Evolutionary conservation across 2,797 vertebrate genomes (phyloP).

Genomic region (Ctenopoma kingsleyae): DNA sequence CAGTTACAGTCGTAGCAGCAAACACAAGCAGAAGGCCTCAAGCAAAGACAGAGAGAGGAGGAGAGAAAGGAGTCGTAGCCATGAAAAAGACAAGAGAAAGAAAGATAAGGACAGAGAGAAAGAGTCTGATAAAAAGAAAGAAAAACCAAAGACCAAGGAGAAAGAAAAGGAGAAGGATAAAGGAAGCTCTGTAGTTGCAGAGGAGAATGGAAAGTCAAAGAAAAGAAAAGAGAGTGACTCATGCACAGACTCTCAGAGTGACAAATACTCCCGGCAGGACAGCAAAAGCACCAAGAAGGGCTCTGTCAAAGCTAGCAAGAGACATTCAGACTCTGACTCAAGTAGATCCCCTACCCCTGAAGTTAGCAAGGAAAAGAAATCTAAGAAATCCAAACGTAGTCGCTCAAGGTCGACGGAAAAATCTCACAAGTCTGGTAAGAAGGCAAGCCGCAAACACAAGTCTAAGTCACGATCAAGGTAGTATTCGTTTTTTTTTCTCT

Average conservation of each 20-base stretch:
- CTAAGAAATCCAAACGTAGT: slow-evolving; percentile 98
- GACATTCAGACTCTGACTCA: slow-evolving; percentile 92
- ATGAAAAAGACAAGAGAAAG: slow-evolving; percentile 94
- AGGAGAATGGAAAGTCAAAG: slow-evolving; percentile 87
- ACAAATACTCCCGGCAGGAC: slow-evolving; percentile 91
- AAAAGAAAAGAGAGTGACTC: slow-evolving; percentile 85
- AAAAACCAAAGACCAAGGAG: slow-evolving; percentile 84
- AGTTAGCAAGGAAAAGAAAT: slow-evolving; percentile 98
- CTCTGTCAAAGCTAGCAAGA: slow-evolving; percentile 92
- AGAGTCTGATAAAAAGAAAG: slow-evolving; percentile 83
- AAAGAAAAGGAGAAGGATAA: slow-evolving; percentile 86
- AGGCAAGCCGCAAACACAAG: slow-evolving; percentile 99
- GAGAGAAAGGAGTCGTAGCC: slow-evolving; percentile 89
- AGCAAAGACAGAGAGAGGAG: slow-evolving; percentile 92
- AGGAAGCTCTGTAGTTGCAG: slow-evolving; percentile 79
- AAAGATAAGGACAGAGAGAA: slow-evolving; percentile 87
- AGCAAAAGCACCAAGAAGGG: slow-evolving; percentile 89
- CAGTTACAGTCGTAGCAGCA: slow-evolving; percentile 88
- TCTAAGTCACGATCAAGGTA: slow-evolving; percentile 99
- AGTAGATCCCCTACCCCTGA: slow-evolving; percentile 94
- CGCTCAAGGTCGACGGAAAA: slow-evolving; percentile 97
- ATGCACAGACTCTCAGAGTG: slow-evolving; percentile 86
- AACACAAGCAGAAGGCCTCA: slow-evolving; percentile 92
- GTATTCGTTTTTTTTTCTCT: slow-evolving; percentile 91
- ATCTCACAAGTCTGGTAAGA: slow-evolving; percentile 99